Evolutionary conservation across 2,113 vertebrate genomes (phyloP).

Genomic region (Leptobrachium ailaonicum): DNA sequence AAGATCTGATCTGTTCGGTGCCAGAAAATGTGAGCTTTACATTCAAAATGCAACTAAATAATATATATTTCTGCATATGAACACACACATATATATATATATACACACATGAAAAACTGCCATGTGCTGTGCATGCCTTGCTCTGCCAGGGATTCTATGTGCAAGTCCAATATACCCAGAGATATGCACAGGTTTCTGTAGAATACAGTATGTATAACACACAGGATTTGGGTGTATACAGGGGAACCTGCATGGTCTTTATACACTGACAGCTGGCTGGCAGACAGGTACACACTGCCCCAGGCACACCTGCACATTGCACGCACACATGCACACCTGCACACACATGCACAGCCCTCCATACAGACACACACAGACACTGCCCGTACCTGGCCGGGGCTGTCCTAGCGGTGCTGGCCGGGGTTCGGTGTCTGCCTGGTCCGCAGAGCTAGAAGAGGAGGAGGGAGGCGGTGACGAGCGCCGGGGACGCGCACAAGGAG

Average conservation of each 20-base stretch:
- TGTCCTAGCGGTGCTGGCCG: slow-evolving; percentile 34
- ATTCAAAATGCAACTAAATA: not conserved
- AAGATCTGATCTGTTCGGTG: too few relatives aligned
- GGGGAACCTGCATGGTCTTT: too few relatives aligned
- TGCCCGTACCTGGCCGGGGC: slow-evolving; percentile 15
- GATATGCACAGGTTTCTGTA: too few relatives aligned
- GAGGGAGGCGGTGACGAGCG: slow-evolving; percentile 16
- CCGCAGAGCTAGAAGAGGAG: slow-evolving; percentile 25
- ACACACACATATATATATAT: not conserved
- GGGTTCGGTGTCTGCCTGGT: slow-evolving; percentile 38
- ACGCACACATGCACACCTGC: not conserved
- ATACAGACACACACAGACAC: not conserved
- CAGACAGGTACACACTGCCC: not conserved
- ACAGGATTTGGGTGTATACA: too few relatives aligned
- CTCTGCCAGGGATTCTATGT: too few relatives aligned
- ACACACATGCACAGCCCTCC: not conserved
- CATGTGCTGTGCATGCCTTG: too few relatives aligned
- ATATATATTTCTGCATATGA: not conserved
- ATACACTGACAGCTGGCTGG: not conserved
- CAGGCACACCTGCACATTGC: not conserved
- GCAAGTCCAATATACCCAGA: too few relatives aligned
- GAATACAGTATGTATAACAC: too few relatives aligned
- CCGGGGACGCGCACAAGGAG: slow-evolving; percentile 21
- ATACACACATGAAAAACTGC: not conserved
- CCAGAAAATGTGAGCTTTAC: not conserved